Evolutionary conservation across 37 sponge, comb jelly and placozoan species (phyloP).

Genomic region (Beroe ovata): DNA sequence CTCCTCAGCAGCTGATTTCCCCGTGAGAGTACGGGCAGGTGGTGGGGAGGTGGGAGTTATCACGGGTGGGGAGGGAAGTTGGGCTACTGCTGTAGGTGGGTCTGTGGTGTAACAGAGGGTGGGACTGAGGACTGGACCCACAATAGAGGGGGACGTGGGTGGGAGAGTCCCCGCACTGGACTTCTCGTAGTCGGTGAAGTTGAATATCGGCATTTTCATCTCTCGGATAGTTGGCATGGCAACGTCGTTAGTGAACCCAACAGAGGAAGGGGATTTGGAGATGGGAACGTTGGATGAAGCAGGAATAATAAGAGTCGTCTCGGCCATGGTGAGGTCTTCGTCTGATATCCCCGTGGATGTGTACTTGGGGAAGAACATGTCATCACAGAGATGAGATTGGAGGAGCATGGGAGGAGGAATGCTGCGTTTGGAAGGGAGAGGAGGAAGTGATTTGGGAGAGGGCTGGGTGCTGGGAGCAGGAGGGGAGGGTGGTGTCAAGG

Average conservation of each 20-base stretch:
- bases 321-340: conserved; percentile 20
- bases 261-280: background rate
- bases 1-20: background rate
- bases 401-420: background rate
- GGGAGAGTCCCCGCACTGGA: background rate
- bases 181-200: background rate
- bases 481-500: background rate
- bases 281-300: background rate
- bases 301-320: conserved; percentile 5
- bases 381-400: background rate
- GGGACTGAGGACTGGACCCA: too few relatives aligned
- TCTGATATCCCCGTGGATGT: conserved; percentile 49
- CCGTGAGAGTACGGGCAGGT: background rate
- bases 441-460: background rate
- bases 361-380: conserved; percentile 54
- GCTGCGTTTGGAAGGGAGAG: background rate
- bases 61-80: background rate
- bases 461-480: background rate
- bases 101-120: background rate
- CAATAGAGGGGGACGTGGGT: background rate
- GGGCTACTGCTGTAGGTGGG: background rate
- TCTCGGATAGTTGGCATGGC: background rate
- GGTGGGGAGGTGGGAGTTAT: background rate
- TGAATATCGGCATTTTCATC: background rate
- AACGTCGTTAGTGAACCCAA: background rate